Conservation (phyloP, 2,797 vertebrate genomes). For the Scarus forsteni region DNA sequence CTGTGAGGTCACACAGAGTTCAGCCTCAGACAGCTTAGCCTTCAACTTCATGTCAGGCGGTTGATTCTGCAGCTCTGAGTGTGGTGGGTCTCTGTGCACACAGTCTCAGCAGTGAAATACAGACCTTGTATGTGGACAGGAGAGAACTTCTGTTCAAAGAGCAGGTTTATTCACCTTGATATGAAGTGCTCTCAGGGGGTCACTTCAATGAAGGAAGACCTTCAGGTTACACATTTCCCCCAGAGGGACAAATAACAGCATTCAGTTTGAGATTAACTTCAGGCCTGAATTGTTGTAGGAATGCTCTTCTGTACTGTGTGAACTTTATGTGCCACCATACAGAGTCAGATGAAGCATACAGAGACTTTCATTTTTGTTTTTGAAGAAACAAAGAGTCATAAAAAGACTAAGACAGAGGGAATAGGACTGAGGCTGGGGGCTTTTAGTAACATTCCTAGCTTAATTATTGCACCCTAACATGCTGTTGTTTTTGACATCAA, state of each 20-base stretch:
- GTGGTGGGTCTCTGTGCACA: not conserved
- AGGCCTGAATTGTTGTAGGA: conserved; percentile 25
- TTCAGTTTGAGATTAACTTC: conserved; percentile 37
- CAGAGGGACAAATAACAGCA: conserved; percentile 35
- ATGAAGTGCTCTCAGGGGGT: conserved; percentile 42
- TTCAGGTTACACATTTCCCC: conserved; percentile 39
- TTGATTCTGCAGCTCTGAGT: conserved; percentile 4
- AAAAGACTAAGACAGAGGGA: not conserved
- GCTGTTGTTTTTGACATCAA: not conserved
- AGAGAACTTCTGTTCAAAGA: conserved; percentile 22
- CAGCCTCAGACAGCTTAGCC: conserved; percentile 15
- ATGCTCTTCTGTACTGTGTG: conserved; percentile 8
- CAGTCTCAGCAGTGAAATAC: not conserved
- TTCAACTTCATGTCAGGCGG: conserved; percentile 15
- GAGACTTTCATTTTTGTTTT: conserved; percentile 12
- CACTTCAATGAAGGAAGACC: conserved; percentile 17
- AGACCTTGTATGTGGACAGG: conserved; percentile 7
- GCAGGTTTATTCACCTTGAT: conserved; percentile 31
- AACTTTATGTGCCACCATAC: conserved; percentile 16
- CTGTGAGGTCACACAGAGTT: conserved; percentile 12
- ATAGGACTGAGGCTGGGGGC: not conserved
- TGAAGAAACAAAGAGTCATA: conserved; percentile 1
- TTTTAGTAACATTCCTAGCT: conserved; percentile 3
- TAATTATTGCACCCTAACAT: not conserved
- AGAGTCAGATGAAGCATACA: not conserved